Evolutionary conservation across 2,888 invertebrate species (phyloP), one percentile per base, ranked within the genome.

Genomic region (Parasteatoda lunata): DNA sequence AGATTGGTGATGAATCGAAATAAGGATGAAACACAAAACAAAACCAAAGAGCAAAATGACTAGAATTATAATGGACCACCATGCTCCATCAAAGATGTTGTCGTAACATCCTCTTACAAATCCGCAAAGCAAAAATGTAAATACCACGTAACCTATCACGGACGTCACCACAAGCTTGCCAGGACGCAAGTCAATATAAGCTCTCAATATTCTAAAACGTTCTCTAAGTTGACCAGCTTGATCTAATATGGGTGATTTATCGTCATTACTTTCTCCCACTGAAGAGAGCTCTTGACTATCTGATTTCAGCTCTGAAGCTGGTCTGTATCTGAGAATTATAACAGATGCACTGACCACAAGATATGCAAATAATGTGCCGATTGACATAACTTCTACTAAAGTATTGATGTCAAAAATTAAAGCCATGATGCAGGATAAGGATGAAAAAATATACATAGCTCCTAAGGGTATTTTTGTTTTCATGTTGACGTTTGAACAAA

Each of bases 311-410:
- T 77, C 9, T 49, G 47, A 47, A 11, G 70, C 8, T 9, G 83
- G 83, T 49, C 79, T 75, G 69, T 88, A 88, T 72, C 97, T 94
- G 79, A 97, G 92, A 75, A 97, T 95, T 80, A 98, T 96, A 6
- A 97, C 96, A 88, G 96, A 95, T 13, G 96, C 96, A 89, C 97
- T 96, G 4, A 98, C 97, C 89, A 97, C 97, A 3, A 97, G 97
- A 91, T 97, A 97, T 0, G 97, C 97, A 90, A 97, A 92, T 77
- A 97, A 93, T 0, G 96, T 97, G 0, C 91, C 91, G 90, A 98
- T 97, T 2, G 97, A 97, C 96, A 98, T 97, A 91, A 98, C 97
- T 91, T 98, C 97, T 0, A 98, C 97, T 68, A 98, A 93, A 90
- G 97, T 97, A 90, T 96, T 95, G 90, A 98, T 93, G 92, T 98